Evolutionary conservation across 1,140 invertebrate species (phyloP).

Genomic region (Camponotus pennsylvanicus): DNA sequence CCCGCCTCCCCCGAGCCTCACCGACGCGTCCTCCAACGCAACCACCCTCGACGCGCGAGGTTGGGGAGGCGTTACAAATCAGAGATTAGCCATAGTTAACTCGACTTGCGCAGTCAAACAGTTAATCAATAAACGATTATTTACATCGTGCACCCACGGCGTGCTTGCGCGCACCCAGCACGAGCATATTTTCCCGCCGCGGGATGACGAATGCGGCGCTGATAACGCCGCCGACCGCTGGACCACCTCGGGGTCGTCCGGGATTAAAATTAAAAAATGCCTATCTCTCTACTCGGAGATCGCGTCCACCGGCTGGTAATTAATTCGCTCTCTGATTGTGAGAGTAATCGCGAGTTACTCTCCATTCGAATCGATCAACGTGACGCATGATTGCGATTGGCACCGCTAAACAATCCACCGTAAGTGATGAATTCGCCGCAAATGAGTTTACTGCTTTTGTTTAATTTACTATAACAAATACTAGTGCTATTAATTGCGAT

Average conservation of each 20-base stretch:
- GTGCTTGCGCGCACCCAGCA: conserved; percentile 19
- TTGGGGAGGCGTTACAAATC: conserved; percentile 85
- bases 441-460: neutral
- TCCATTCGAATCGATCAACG: conserved; percentile 2
- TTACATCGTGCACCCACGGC: conserved; percentile 79
- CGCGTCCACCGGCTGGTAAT: conserved; percentile 26
- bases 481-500: neutral
- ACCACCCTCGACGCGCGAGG: conserved; percentile 61
- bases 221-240: conserved; percentile 53
- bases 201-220: conserved; percentile 55
- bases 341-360: neutral
- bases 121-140: conserved; percentile 87
- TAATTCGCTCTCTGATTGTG: conserved; percentile 40
- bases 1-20: neutral
- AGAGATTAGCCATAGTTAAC: conserved; percentile 87
- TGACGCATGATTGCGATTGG: conserved; percentile 1
- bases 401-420: neutral
- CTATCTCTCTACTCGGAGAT: conserved; percentile 33
- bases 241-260: conserved; percentile 16
- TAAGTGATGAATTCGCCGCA: neutral
- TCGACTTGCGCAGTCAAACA: conserved; percentile 86
- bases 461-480: conserved; percentile 1
- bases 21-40: conserved; percentile 57
- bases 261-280: conserved; percentile 52
- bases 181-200: conserved; percentile 53